Conservation (phyloP, 2,113 vertebrate species). For the Beaufortia kweichowensis region DNA sequence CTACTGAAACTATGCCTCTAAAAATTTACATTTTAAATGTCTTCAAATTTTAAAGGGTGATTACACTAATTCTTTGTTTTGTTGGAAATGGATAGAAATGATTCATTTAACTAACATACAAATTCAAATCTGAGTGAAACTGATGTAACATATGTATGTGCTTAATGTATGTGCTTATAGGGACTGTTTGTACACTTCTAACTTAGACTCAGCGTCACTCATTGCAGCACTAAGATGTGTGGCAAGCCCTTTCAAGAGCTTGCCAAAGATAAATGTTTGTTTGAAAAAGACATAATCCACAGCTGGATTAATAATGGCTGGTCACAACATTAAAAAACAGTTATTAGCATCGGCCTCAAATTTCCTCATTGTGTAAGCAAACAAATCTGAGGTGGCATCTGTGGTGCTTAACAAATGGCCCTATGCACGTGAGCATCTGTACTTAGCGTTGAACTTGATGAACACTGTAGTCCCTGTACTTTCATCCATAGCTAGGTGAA, state of each 20-base stretch:
- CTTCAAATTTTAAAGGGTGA: neutral
- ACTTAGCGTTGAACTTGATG: slow-evolving; percentile 37
- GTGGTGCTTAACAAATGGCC: neutral
- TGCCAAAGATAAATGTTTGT: neutral
- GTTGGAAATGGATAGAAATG: neutral
- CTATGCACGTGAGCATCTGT: slow-evolving; percentile 18
- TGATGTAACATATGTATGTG: neutral
- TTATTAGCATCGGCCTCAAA: too few relatives aligned
- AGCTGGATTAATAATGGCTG: too few relatives aligned
- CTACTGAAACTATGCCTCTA: neutral
- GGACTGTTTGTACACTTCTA: neutral
- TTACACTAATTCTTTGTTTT: neutral
- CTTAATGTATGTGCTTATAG: neutral
- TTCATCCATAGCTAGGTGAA: slow-evolving; percentile 54
- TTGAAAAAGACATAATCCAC: too few relatives aligned
- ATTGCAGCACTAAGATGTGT: neutral
- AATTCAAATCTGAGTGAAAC: neutral
- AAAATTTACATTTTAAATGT: slow-evolving; percentile 15
- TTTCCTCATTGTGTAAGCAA: too few relatives aligned
- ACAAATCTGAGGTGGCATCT: slow-evolving; percentile 2
- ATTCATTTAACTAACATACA: neutral
- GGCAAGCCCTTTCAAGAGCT: neutral
- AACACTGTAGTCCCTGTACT: slow-evolving; percentile 55
- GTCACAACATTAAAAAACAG: too few relatives aligned
- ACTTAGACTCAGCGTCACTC: neutral